Evolutionary conservation across 2,888 invertebrate species (phyloP), one percentile per base, ranked within the genome.

Genomic region (Adelphocoris suturalis): DNA sequence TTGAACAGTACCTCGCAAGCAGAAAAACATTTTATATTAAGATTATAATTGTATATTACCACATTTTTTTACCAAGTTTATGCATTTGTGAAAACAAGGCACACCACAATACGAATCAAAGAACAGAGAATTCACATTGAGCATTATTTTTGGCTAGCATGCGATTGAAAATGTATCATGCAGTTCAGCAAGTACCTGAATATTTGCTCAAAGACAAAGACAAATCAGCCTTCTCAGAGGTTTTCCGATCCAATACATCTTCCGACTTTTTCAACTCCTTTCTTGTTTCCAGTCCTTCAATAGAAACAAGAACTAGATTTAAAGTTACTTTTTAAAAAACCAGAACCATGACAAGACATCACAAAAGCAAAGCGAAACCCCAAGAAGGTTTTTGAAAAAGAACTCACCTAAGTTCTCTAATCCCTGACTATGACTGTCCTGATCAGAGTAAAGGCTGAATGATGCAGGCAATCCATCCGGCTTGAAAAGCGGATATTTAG

Each of bases 391-490:
- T 11, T 0, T 68, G 11, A 68, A 23, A 23, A 23, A 0, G 68
- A 68, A 68, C 68, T 68, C 19, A 75, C 46, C 28, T n/a, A 94
- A 0, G 95, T 94, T 91, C 95, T 95, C 68, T 5, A 68, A 68
- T 19, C 23, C 27, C 27, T 68, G 68, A 52, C 13, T 16, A 92
- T 96, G 96, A 91, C 95, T 95, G 86, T 96, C 93, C 92, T 96
- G 96, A 92, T 96, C 95, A 92, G 96, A 95, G 93, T 96, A 97
- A 0, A 97, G 94, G 9, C 95, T 95, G 91, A 95, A 95, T 0
- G 97, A 97, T 90, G 96, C 96, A 7, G 96, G 95, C 82, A 96
- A 95, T 0, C 97, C 97, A 91, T 97, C 96, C 90, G 95, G 94
- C 92, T 96, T 95, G 92, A 97, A 96, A 28, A 97, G 95, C 0